Evolutionary conservation across 2,888 invertebrate genomes (phyloP).

Genomic region (Drosophila falleni): DNA sequence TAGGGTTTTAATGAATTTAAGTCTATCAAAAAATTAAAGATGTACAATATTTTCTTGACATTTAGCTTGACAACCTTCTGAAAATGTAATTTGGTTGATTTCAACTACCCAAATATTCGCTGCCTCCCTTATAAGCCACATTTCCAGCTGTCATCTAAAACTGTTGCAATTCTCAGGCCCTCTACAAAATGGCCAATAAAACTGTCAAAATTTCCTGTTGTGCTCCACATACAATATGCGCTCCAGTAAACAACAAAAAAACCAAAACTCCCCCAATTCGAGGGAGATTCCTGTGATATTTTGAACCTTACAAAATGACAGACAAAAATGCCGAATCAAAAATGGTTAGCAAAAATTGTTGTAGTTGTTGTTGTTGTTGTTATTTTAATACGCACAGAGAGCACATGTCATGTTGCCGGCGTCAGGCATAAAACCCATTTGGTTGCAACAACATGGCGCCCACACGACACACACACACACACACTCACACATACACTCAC

Average conservation of each 20-base stretch:
- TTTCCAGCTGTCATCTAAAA: neutral
- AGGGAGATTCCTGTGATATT: neutral
- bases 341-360: constrained; percentile 1
- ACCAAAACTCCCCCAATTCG: neutral
- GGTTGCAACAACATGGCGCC: constrained; percentile 55
- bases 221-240: constrained; percentile 1
- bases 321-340: constrained; percentile 5
- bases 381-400: constrained; percentile 5
- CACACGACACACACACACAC: constrained; percentile 33
- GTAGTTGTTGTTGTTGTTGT: constrained; percentile 5
- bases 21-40: too few species aligned
- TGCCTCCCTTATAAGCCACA: neutral
- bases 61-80: neutral
- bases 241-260: neutral
- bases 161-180: constrained; percentile 2
- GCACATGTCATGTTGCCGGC: constrained; percentile 32
- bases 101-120: neutral
- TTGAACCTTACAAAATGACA: neutral
- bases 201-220: constrained; percentile 1
- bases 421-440: constrained; percentile 47
- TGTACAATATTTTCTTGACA: too few species aligned
- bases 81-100: neutral
- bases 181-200: constrained; percentile 1
- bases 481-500: neutral
- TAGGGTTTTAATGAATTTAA: too few species aligned